phyloP scores from a whole-genome alignment of 2,113 vertebrate species.

The Tonatia bakeri region DNA sequence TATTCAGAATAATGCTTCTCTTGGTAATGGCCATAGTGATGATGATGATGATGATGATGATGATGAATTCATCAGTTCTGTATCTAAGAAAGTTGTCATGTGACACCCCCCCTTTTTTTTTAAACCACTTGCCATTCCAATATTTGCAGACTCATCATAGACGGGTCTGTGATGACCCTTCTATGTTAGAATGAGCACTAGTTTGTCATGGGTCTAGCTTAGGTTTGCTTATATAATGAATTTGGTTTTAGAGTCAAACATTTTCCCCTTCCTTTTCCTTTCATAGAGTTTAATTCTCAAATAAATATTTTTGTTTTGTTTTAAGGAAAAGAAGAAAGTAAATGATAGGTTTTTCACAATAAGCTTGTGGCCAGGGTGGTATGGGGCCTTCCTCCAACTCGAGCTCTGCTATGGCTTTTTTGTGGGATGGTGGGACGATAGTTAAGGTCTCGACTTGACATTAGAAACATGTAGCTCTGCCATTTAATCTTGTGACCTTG shows the following conservation, averaged over 20 bases:
- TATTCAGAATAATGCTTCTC: not conserved
- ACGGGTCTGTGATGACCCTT: not conserved
- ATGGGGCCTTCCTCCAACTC: not conserved
- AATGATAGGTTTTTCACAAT: not conserved
- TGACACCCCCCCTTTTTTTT: not conserved
- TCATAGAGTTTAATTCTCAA: conserved; percentile 24
- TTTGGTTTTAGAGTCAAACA: not conserved
- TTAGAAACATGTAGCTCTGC: not conserved
- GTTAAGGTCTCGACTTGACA: not conserved
- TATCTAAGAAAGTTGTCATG: not conserved
- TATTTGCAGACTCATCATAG: not conserved
- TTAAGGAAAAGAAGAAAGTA: not conserved
- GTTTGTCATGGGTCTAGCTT: not conserved
- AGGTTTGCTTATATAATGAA: conserved; percentile 16
- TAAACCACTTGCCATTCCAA: not conserved
- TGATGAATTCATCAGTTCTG: not conserved
- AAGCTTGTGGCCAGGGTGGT: not conserved
- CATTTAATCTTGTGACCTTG: not conserved
- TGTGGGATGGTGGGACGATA: not conserved
- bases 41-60: not conserved
- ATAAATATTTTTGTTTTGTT: conserved; percentile 29
- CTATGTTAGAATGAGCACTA: not conserved
- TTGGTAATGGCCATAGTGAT: not conserved
- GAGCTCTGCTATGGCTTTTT: not conserved
- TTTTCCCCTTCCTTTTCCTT: not conserved